A percentile compares a stretch with the other conserved stretches of the same genome.
Conservation (phyloP, 2,888 invertebrate species). For the Epinotia nisella region DNA sequence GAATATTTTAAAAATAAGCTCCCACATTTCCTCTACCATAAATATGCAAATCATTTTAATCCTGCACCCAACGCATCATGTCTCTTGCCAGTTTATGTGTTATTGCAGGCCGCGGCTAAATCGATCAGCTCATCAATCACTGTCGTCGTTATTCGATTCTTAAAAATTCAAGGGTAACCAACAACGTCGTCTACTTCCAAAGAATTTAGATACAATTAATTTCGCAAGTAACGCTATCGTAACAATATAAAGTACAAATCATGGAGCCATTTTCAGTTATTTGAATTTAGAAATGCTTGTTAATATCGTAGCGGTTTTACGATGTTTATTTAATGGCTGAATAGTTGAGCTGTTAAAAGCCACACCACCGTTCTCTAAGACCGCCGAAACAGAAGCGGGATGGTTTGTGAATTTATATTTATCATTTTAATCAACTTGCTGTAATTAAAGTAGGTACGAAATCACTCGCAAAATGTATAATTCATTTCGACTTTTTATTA, state of each 20-base stretch:
- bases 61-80: constrained; percentile 24
- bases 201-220: constrained; percentile 6
- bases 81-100: constrained; percentile 37
- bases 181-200: background rate
- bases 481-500: no score
- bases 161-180: constrained; percentile 24
- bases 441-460: background rate
- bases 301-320: constrained; percentile 6
- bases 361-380: constrained; percentile 3
- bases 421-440: background rate
- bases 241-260: background rate
- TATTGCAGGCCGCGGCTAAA: constrained; percentile 34
- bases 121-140: constrained; percentile 36
- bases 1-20: background rate
- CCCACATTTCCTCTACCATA: background rate
- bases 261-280: background rate
- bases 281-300: background rate
- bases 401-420: constrained; percentile 12
- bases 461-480: background rate
- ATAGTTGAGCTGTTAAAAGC: constrained; percentile 20
- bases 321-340: constrained; percentile 15
- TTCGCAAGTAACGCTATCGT: background rate
- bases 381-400: constrained; percentile 1
- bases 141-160: constrained; percentile 32
- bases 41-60: constrained; percentile 27